These are phyloP conservation scores for Cyprinodon variegatus DNA, from an alignment of 2,113 vertebrate genomes.

Conservation along the genomic window DNA sequence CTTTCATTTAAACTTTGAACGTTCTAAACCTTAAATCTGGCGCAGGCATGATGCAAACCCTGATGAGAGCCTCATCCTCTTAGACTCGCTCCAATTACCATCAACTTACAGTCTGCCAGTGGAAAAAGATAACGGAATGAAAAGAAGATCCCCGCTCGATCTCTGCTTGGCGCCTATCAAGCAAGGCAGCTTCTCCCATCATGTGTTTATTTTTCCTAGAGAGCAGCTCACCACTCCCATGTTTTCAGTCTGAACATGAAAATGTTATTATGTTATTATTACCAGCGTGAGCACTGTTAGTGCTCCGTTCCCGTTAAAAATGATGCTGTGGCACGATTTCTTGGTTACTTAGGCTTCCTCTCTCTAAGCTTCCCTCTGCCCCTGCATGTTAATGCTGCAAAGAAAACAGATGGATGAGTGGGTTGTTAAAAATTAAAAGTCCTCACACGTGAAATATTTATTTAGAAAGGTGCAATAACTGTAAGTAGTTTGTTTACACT, in stretches of 20 bases:
- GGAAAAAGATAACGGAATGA: conserved; percentile 56
- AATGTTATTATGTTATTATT: conserved; percentile 24
- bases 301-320: conserved; percentile 29
- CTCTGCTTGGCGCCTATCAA: conserved; percentile 45
- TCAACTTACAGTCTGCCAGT: conserved; percentile 63
- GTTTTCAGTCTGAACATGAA: conserved; percentile 13
- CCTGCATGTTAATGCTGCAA: not conserved
- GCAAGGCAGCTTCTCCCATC: conserved; percentile 41
- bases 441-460: not conserved
- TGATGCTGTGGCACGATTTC: conserved; percentile 4
- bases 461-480: not conserved
- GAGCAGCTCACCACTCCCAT: not conserved
- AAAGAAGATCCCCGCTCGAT: conserved; percentile 51
- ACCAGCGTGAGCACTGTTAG: conserved; percentile 46
- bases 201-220: conserved; percentile 45
- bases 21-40: conserved; percentile 62
- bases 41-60: conserved; percentile 37
- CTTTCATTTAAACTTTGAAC: conserved; percentile 49
- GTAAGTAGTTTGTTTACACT: not conserved
- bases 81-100: conserved; percentile 68
- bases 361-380: conserved; percentile 8
- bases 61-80: conserved; percentile 66
- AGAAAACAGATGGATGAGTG: not conserved
- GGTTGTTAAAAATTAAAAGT: not conserved
- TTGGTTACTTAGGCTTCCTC: conserved; percentile 8